Evolutionary conservation across 2,797 vertebrate species (phyloP).

Genomic region (Lophotriccus pileatus): DNA sequence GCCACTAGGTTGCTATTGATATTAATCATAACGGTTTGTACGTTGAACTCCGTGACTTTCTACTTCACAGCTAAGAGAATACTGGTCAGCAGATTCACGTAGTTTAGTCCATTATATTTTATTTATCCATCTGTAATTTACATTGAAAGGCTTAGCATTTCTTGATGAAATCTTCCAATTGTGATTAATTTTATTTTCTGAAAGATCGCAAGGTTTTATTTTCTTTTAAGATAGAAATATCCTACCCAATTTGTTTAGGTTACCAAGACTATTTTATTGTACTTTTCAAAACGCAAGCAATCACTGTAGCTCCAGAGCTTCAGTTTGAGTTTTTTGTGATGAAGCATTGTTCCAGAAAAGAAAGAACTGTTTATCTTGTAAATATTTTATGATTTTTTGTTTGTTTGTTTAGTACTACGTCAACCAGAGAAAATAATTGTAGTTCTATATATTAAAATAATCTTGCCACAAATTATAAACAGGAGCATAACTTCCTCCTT

Average conservation of each 20-base stretch:
- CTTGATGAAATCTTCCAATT: not conserved
- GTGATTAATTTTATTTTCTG: not conserved
- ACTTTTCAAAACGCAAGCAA: not conserved
- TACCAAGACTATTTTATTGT: not conserved
- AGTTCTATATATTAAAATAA: not conserved
- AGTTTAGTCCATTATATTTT: not conserved
- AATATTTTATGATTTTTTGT: not conserved
- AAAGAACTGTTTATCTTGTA: not conserved
- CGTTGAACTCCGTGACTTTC: not conserved
- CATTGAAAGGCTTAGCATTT: not conserved
- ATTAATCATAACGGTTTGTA: not conserved
- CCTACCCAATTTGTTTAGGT: not conserved
- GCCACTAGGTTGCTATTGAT: not conserved
- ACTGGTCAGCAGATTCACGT: not conserved
- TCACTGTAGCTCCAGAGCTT: not conserved
- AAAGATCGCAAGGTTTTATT: fast-evolving
- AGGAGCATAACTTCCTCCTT: not conserved
- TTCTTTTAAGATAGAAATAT: not conserved
- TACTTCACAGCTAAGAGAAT: not conserved
- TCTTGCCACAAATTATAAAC: not conserved
- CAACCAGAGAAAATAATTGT: not conserved
- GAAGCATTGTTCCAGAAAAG: not conserved
- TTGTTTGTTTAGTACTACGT: not conserved
- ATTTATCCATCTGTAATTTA: not conserved
- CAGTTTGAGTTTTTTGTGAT: not conserved